Conservation (phyloP, 2,797 vertebrate species). For the Trematomus bernacchii region DNA sequence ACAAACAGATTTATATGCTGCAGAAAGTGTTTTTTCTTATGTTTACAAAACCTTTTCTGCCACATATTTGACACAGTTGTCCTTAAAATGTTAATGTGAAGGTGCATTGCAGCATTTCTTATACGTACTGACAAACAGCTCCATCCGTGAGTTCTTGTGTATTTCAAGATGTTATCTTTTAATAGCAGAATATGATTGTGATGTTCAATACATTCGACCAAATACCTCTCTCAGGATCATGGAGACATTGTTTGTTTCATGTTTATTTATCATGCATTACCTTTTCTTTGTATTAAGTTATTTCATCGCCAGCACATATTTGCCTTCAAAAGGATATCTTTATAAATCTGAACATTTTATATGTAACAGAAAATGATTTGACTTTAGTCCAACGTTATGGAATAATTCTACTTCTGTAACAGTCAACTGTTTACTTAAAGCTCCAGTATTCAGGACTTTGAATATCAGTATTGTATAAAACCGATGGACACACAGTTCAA, state of each 20-base stretch:
- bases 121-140: slow-evolving; percentile 23
- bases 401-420: slow-evolving; percentile 84
- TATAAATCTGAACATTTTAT: slow-evolving; percentile 71
- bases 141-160: slow-evolving; percentile 12
- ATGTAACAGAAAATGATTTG: slow-evolving; percentile 84
- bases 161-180: slow-evolving; percentile 33
- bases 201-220: slow-evolving; percentile 61
- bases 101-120: slow-evolving; percentile 38
- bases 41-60: slow-evolving; percentile 32
- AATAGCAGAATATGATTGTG: slow-evolving; percentile 55
- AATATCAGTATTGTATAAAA: slow-evolving; percentile 89
- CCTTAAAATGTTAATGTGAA: slow-evolving; percentile 32
- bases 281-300: slow-evolving; percentile 4
- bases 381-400: slow-evolving; percentile 85
- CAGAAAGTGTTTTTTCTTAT: slow-evolving; percentile 12
- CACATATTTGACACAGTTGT: slow-evolving; percentile 24
- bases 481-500: slow-evolving; percentile 86
- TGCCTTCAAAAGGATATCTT: slow-evolving; percentile 75
- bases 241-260: slow-evolving; percentile 29
- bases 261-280: slow-evolving; percentile 28
- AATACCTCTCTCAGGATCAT: slow-evolving; percentile 79
- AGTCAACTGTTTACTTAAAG: slow-evolving; percentile 96
- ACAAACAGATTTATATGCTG: slow-evolving; percentile 42
- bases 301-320: slow-evolving; percentile 57
- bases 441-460: slow-evolving; percentile 89